phyloP scores from a whole-genome alignment of 2,113 vertebrate genomes.

The Gopherus flavomarginatus region DNA sequence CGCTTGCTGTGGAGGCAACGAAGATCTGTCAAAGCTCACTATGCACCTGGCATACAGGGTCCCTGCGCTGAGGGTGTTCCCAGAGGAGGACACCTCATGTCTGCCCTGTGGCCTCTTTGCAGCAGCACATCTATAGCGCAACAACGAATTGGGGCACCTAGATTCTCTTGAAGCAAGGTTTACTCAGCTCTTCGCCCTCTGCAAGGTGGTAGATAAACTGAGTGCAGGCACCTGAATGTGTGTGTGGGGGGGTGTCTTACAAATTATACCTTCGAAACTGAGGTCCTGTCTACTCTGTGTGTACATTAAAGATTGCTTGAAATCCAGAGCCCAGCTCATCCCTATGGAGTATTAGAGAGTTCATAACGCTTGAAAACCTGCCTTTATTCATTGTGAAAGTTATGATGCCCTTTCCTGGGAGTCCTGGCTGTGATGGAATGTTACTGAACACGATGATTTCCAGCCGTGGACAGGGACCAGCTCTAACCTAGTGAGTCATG shows the following conservation, averaged over 20 bases:
- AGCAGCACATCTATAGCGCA: not conserved
- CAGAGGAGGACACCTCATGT: not conserved
- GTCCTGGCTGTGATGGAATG: not conserved
- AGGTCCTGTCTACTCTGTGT: not conserved
- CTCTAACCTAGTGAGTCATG: not conserved
- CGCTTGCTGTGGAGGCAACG: not conserved
- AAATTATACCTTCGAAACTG: not conserved
- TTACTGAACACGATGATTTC: not conserved
- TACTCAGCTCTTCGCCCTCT: not conserved
- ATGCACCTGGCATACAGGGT: not conserved
- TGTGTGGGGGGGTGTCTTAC: not conserved
- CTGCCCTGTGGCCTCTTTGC: not conserved
- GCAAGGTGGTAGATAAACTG: not conserved
- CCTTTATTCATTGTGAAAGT: not conserved
- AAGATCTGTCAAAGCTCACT: not conserved
- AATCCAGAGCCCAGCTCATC: not conserved
- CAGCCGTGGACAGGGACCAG: not conserved
- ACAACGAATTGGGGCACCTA: not conserved
- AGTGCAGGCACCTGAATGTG: not conserved
- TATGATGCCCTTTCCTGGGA: not conserved
- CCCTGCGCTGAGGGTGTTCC: not conserved
- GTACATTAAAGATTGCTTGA: not conserved
- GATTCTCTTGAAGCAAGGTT: not conserved
- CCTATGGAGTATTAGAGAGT: accelerated
- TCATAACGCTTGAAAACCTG: not conserved